These are phyloP conservation scores for Carettochelys insculpta DNA, from an alignment of 2,113 vertebrate genomes.

Conservation along the genomic window DNA sequence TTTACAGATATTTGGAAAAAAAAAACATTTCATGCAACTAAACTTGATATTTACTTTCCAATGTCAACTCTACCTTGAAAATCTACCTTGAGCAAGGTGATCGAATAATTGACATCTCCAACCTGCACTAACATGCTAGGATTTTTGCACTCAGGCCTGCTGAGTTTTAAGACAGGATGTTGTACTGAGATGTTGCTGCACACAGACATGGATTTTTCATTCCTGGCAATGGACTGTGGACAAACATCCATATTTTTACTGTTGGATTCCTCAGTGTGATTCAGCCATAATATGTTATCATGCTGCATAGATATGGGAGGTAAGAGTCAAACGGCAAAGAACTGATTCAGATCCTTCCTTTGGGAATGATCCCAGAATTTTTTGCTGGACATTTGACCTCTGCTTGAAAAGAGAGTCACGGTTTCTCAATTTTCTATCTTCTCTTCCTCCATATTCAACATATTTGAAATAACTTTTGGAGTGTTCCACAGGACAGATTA, in stretches of 20 bases:
- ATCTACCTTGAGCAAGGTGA: background rate
- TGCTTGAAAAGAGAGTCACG: background rate
- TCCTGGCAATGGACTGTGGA: background rate
- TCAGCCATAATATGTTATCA: background rate
- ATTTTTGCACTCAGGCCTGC: background rate
- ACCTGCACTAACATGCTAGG: too few relatives aligned
- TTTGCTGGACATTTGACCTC: background rate
- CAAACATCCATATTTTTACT: background rate
- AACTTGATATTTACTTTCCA: background rate
- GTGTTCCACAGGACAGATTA: background rate
- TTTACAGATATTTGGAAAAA: too few relatives aligned
- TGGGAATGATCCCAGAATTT: background rate
- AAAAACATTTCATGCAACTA: background rate
- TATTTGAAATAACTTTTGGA: background rate
- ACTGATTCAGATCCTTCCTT: background rate
- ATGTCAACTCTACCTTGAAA: too few relatives aligned
- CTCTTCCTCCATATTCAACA: background rate
- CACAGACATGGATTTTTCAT: background rate
- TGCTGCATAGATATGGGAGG: background rate
- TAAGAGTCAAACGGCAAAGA: background rate
- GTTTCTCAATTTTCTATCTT: background rate
- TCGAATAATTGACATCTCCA: accelerated
- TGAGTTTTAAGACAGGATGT: background rate
- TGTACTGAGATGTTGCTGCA: background rate
- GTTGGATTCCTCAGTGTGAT: background rate